Percentiles rank a stretch among this genome's conserved stretches.
phyloP scores from a whole-genome alignment of 2,113 vertebrate species.

The Phoenicopterus ruber region DNA sequence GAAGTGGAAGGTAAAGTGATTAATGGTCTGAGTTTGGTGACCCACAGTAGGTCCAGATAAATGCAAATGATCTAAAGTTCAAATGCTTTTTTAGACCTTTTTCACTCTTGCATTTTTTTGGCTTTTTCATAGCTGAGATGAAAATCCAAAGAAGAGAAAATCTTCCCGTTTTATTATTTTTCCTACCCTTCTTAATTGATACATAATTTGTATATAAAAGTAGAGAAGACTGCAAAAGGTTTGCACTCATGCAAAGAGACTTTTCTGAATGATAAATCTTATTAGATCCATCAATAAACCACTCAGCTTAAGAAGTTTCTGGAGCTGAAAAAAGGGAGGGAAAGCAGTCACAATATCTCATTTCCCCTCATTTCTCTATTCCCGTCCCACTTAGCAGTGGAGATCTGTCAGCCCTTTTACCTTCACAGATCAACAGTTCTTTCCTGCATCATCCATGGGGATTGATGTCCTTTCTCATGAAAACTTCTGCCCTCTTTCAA shows the following conservation, averaged over 20 bases:
- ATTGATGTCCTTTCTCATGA: neutral
- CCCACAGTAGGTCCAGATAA: neutral
- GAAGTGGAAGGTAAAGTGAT: neutral
- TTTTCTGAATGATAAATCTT: neutral
- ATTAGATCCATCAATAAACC: neutral
- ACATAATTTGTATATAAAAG: neutral
- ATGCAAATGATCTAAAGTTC: neutral
- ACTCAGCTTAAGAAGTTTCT: neutral
- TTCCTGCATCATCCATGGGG: neutral
- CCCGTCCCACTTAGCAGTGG: fast-evolving
- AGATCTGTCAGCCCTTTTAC: neutral
- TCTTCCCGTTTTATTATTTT: neutral
- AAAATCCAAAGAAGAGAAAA: neutral
- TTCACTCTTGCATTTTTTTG: neutral
- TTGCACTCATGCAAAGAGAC: neutral
- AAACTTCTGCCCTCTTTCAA: neutral
- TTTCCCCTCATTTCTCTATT: neutral
- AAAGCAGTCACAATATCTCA: neutral
- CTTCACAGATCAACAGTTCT: neutral
- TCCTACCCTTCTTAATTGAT: neutral
- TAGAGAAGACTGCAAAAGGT: neutral
- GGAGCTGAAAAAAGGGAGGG: neutral
- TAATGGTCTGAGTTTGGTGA: neutral
- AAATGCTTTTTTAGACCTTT: fast-evolving
- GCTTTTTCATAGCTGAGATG: neutral